These are phyloP conservation scores for Diplodus sargus DNA, from an alignment of 2,797 vertebrate genomes.

Conservation along the genomic window DNA sequence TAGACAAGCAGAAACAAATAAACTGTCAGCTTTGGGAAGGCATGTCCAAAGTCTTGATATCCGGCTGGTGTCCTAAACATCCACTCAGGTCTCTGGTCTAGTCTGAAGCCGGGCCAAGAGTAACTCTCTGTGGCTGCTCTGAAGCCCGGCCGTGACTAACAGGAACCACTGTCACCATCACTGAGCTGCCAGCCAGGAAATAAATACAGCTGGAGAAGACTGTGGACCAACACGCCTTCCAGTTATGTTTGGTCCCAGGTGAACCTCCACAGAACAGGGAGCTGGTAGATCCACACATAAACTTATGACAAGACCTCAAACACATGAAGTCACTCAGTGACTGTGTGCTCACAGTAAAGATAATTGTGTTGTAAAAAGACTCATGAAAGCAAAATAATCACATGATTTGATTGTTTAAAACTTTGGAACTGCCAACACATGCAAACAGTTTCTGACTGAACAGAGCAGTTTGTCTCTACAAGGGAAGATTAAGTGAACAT, in stretches of 20 bases:
- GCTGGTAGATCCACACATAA: constrained; percentile 17
- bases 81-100: constrained; percentile 47
- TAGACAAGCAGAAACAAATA: constrained; percentile 46
- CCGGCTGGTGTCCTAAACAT: constrained; percentile 47
- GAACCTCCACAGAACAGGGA: constrained; percentile 35
- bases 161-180: constrained; percentile 60
- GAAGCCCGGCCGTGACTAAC: constrained; percentile 74
- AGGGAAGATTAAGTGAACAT: background rate
- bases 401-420: background rate
- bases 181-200: constrained; percentile 68
- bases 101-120: constrained; percentile 62
- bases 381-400: constrained; percentile 3
- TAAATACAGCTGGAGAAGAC: constrained; percentile 70
- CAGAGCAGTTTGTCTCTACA: background rate
- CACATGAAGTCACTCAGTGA: constrained; percentile 22
- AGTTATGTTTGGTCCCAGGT: constrained; percentile 51
- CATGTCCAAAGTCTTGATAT: constrained; percentile 70
- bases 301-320: constrained; percentile 1
- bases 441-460: constrained; percentile 12
- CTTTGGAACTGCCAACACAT: background rate
- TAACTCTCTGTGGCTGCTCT: constrained; percentile 62
- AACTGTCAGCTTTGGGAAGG: constrained; percentile 57
- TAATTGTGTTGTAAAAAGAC: constrained; percentile 3
- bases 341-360: constrained; percentile 8
- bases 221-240: constrained; percentile 45